phyloP scores from a whole-genome alignment of 2,797 vertebrate species.

The Meda fulgida region DNA sequence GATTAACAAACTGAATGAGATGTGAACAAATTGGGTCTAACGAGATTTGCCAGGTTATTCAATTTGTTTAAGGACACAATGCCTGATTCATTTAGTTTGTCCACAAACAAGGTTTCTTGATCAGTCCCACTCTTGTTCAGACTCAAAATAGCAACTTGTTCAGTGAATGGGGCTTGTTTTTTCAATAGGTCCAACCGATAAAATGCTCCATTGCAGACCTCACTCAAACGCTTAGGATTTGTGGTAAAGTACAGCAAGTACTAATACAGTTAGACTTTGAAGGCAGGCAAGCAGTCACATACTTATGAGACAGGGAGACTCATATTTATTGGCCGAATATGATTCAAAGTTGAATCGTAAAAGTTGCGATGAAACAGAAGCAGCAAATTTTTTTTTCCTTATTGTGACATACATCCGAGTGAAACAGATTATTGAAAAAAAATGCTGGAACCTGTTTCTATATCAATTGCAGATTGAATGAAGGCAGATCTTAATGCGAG shows the following conservation, averaged over 20 bases:
- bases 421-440: too few species aligned
- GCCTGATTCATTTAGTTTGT: slow-evolving; percentile 1
- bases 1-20: background rate
- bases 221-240: background rate
- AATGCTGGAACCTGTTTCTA: background rate
- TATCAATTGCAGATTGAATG: background rate
- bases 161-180: background rate
- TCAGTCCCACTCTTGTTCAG: slow-evolving; percentile 7
- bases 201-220: background rate
- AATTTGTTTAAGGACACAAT: background rate
- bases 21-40: background rate
- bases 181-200: background rate
- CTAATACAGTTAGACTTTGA: too few species aligned
- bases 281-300: too few species aligned
- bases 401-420: too few species aligned
- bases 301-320: background rate
- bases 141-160: background rate
- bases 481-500: background rate
- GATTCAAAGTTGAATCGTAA: background rate
- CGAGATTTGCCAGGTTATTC: background rate
- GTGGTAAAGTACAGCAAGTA: background rate
- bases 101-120: background rate
- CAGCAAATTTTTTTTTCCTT: too few species aligned
- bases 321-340: background rate
- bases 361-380: background rate